Conservation (phyloP, 2,113 vertebrate species). For the Rhegmatorhina hoffmannsi region DNA sequence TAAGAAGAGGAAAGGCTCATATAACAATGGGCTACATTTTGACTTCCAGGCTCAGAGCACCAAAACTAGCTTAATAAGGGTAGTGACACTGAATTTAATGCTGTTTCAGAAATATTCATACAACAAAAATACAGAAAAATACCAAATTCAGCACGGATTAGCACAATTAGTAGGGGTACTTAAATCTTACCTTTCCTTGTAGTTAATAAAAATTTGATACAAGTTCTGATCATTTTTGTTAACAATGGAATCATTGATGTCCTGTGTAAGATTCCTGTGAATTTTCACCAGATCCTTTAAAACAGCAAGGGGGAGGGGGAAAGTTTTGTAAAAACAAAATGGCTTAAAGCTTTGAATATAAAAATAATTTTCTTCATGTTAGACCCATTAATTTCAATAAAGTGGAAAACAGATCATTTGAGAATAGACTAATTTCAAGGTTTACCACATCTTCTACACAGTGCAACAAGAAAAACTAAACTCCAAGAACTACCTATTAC, state of each 20-base stretch:
- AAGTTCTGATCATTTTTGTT: conserved; percentile 92
- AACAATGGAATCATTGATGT: conserved; percentile 89
- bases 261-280: conserved; percentile 88
- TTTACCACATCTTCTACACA: not conserved
- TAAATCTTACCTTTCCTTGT: conserved; percentile 90
- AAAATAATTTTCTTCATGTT: not conserved
- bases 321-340: not conserved
- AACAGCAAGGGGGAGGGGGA: not conserved
- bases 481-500: conserved; percentile 22
- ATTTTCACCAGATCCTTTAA: conserved; percentile 94
- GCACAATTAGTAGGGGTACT: not conserved
- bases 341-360: not conserved
- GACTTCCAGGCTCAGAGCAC: not conserved
- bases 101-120: not conserved
- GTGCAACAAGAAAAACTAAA: not conserved
- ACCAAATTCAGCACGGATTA: not conserved
- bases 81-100: not conserved
- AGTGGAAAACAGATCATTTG: not conserved
- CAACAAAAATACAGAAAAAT: not conserved
- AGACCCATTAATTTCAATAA: not conserved
- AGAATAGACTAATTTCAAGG: not conserved
- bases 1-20: not conserved
- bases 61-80: not conserved
- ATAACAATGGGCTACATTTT: not conserved
- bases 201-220: conserved; percentile 92